Evolutionary conservation across 2,797 vertebrate species (phyloP), one percentile per base, ranked within the genome.

Genomic region (Sebastes jordani): DNA sequence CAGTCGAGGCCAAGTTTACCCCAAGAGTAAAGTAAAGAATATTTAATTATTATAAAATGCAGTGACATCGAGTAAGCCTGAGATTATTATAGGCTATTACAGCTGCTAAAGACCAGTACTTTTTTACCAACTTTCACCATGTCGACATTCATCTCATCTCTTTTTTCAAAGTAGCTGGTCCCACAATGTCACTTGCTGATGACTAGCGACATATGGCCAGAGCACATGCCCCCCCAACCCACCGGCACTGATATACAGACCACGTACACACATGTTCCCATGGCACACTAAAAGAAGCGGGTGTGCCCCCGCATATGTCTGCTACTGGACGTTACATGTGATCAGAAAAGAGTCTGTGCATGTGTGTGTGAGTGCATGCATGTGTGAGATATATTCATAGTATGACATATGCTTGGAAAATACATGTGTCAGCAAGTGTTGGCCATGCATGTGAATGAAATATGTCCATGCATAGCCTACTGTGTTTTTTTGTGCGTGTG

Each of bases 361-460:
- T 63, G 70, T 32, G 61, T 68, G 46, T 65, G 22, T 79, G 42
- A 36, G 70, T 59, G 49, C 20, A 2, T 71, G 78, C 18, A 59
- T 60, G 56, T 80, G 36, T 77, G 80, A 64, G 49, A 87, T 42
- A 74, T 66, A 89, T 85, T 86, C 76, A 76, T 55, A 23, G 65
- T 22, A 52, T 55, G 67, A 79, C 88, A 86, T 81, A 81, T 87
- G 75, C 64, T 75, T 75, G 49, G 65, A 83, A 87, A 87, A 80
- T 69, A 83, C 71, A 90, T 85, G 68, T 88, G 77, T 86, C 80
- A 84, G 74, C 81, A 82, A 86, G 55, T 76, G 69, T 72, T 78
- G 70, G 36, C 34, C 73, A 82, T 76, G 77, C 73, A 69, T 88
- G 59, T 70, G 42, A 89, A 76, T 85, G 83, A 86, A 86, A 92